Conservation (phyloP, 1,140 invertebrate genomes). For the Pseudachorutes palmiensis region DNA sequence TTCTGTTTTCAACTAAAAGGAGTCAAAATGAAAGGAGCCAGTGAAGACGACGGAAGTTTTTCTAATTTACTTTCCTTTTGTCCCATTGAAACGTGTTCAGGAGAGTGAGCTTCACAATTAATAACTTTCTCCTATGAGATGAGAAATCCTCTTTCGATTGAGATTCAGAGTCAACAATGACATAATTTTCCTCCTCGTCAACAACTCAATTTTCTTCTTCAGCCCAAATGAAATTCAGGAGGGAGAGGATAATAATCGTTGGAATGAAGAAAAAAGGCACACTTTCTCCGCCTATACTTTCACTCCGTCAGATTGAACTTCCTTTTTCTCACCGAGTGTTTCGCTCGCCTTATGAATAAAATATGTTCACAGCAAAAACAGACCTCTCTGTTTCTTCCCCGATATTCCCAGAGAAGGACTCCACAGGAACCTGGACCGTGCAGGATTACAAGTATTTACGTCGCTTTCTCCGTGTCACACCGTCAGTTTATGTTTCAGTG, state of each 20-base stretch:
- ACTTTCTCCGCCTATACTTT: too few relatives aligned
- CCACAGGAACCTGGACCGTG: too few relatives aligned
- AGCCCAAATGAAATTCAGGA: background rate
- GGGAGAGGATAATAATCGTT: background rate
- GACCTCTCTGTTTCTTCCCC: background rate
- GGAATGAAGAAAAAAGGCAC: background rate
- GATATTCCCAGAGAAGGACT: background rate
- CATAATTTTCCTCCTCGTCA: background rate
- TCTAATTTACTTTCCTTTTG: background rate
- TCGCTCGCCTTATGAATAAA: background rate
- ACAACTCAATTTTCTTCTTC: background rate
- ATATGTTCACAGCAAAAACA: background rate
- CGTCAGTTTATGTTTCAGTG: background rate
- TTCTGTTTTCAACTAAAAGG: too few relatives aligned
- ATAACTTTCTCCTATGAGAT: background rate
- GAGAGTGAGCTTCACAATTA: background rate
- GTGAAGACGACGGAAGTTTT: too few relatives aligned
- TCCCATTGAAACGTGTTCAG: background rate
- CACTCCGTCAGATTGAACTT: background rate
- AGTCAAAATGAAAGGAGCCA: too few relatives aligned
- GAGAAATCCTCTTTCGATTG: background rate
- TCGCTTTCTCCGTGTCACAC: background rate
- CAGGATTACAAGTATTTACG: too few relatives aligned
- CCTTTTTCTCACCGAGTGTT: background rate
- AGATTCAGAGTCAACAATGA: background rate